These are phyloP conservation scores for Psittacula cyanocephala DNA, from an alignment of 2,113 vertebrate genomes.

Conservation along the genomic window DNA sequence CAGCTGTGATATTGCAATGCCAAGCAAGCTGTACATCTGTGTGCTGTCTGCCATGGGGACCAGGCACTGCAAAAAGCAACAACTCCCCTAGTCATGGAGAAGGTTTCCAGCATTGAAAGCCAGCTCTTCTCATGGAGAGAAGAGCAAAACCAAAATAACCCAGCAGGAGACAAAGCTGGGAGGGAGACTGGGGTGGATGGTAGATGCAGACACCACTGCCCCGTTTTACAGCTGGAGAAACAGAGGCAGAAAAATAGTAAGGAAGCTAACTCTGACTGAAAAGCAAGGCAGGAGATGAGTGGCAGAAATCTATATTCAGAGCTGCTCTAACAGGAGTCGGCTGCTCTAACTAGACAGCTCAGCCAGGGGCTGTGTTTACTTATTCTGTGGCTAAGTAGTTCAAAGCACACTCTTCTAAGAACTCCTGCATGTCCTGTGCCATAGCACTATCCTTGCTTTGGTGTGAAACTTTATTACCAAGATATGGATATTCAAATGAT, in stretches of 20 bases:
- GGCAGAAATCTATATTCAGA: background rate
- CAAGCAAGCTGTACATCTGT: background rate
- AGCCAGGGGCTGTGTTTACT: background rate
- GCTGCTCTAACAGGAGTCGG: background rate
- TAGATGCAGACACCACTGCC: background rate
- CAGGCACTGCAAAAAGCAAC: background rate
- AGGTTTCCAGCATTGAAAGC: background rate
- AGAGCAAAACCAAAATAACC: background rate
- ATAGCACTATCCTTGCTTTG: background rate
- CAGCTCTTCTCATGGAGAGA: background rate
- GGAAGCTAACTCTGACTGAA: background rate
- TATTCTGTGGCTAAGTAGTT: background rate
- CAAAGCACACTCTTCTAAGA: background rate
- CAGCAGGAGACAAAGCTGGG: background rate
- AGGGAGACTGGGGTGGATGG: background rate
- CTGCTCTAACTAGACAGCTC: background rate
- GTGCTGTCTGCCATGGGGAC: background rate
- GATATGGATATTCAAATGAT: background rate
- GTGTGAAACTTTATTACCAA: background rate
- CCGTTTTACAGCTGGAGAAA: background rate
- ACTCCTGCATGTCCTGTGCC: background rate
- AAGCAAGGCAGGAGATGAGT: background rate
- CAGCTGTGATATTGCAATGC: background rate
- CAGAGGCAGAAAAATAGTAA: background rate
- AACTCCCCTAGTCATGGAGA: rapidly evolving